Evolutionary conservation across 2,797 vertebrate genomes (phyloP).

Genomic region (Acipenser transmontanus): DNA sequence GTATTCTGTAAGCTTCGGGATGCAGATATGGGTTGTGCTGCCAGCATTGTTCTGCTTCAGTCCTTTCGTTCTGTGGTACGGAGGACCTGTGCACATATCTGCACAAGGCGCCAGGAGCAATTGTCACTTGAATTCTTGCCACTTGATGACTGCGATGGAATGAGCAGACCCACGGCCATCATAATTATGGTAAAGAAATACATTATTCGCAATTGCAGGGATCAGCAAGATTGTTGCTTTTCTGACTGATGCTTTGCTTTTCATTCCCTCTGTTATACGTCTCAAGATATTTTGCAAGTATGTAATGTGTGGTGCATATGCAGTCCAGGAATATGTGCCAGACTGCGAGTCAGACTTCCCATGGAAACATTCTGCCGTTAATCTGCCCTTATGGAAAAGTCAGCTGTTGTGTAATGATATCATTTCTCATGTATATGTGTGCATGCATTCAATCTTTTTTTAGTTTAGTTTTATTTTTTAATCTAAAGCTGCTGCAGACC

Average conservation of each 20-base stretch:
- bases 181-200: constrained; percentile 80
- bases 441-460: background rate
- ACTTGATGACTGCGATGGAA: constrained; percentile 74
- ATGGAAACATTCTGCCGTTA: background rate
- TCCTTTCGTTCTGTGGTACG: constrained; percentile 85
- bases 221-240: background rate
- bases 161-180: constrained; percentile 81
- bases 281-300: background rate
- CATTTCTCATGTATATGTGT: constrained; percentile 2
- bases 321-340: background rate
- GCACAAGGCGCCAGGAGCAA: constrained; percentile 73
- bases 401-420: background rate
- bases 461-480: background rate
- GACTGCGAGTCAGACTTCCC: background rate
- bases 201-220: background rate
- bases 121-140: constrained; percentile 77
- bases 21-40: constrained; percentile 89
- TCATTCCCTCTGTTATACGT: background rate
- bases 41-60: constrained; percentile 87
- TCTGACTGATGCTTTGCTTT: background rate
- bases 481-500: background rate
- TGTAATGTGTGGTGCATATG: background rate
- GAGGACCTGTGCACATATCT: constrained; percentile 86
- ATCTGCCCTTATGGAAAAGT: constrained; percentile 11
- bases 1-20: constrained; percentile 72